These are phyloP conservation scores for Seira musarum DNA, from an alignment of 2,888 invertebrate species.

Conservation along the genomic window DNA sequence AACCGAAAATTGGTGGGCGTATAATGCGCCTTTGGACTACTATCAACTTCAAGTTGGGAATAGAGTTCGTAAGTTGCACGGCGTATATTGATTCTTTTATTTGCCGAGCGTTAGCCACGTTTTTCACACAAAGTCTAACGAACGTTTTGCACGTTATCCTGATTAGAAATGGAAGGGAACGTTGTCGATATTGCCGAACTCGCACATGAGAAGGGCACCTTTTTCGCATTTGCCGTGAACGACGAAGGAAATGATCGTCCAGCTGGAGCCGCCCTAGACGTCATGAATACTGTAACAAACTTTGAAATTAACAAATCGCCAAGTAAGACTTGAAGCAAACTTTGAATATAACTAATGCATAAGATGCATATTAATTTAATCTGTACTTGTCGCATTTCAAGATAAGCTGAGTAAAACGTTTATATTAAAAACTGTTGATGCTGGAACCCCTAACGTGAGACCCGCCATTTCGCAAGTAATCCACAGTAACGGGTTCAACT, in stretches of 20 bases:
- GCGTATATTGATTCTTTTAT: no score
- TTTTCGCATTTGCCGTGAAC: slow-evolving; percentile 49
- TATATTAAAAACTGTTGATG: slow-evolving; percentile 36
- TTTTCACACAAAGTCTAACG: no score
- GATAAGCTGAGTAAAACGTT: slow-evolving; percentile 53
- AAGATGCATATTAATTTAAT: background rate
- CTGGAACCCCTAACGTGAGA: slow-evolving; percentile 22
- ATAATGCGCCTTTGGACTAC: slow-evolving; percentile 28
- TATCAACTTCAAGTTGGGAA: slow-evolving; percentile 52
- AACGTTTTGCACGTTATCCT: no score
- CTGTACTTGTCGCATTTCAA: background rate
- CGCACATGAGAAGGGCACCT: background rate
- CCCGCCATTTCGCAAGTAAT: slow-evolving; percentile 53
- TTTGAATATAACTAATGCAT: no score
- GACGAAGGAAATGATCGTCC: slow-evolving; percentile 16
- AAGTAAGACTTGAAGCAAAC: no score
- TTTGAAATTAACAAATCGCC: slow-evolving; percentile 44
- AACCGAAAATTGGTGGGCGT: slow-evolving; percentile 45
- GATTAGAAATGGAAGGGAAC: slow-evolving; percentile 33
- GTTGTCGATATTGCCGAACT: slow-evolving; percentile 39
- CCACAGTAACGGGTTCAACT: slow-evolving; percentile 40
- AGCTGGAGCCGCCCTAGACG: slow-evolving; percentile 30
- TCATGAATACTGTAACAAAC: background rate
- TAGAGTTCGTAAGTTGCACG: slow-evolving; percentile 45
- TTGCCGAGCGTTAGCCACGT: no score